Evolutionary conservation across 2,797 vertebrate genomes (phyloP).

Genomic region (Tarsius wallacei): DNA sequence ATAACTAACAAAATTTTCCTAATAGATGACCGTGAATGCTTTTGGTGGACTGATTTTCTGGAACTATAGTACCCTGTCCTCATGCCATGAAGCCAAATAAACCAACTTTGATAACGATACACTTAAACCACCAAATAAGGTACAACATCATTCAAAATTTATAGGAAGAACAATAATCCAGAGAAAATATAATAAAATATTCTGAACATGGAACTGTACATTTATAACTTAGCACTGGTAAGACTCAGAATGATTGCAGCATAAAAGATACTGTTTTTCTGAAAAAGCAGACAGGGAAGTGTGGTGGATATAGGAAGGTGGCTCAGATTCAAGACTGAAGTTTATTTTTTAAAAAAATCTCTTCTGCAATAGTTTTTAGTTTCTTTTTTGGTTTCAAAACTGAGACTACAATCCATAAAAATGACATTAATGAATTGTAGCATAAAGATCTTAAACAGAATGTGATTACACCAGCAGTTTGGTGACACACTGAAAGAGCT

Average conservation of each 20-base stretch:
- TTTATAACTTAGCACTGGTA: constrained; percentile 19
- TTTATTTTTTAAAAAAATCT: constrained; percentile 38
- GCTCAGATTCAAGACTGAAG: constrained; percentile 58
- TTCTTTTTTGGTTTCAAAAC: constrained; percentile 45
- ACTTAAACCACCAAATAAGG: constrained; percentile 46
- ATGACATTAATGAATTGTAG: not conserved
- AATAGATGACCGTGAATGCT: not conserved
- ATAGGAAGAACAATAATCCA: constrained; percentile 29
- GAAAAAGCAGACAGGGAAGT: not conserved
- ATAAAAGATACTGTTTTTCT: not conserved
- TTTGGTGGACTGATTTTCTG: not conserved
- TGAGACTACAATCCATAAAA: not conserved
- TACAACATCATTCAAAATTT: constrained; percentile 31
- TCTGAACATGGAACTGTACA: not conserved
- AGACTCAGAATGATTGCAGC: constrained; percentile 41
- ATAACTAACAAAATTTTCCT: not conserved
- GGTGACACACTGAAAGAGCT: constrained; percentile 94
- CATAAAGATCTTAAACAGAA: not conserved
- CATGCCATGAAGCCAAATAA: constrained; percentile 16
- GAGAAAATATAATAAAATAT: constrained; percentile 62
- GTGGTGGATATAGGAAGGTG: not conserved
- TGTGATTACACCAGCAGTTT: constrained; percentile 92
- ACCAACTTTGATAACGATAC: not conserved
- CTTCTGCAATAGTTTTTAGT: constrained; percentile 6
- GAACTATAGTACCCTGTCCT: not conserved